Percentiles rank a stretch among this genome's conserved stretches.
phyloP scores from a whole-genome alignment of 2,797 vertebrate species.

The Enteromius anoplus region DNA sequence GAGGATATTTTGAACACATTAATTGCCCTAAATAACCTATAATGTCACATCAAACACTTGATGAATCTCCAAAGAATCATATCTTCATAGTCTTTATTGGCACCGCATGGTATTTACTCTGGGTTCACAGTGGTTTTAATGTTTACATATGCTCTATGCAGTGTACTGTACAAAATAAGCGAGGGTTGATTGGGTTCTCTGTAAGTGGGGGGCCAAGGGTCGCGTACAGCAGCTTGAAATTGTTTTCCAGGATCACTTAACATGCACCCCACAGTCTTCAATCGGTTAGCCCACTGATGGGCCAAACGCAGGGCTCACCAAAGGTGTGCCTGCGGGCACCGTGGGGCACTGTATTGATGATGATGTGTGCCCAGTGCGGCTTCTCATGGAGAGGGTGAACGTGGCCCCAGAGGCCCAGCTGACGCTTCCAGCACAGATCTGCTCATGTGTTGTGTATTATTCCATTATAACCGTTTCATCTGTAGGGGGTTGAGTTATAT shows the following conservation, averaged over 20 bases:
- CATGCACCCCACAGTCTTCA: conserved; percentile 39
- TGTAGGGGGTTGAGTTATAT: conserved; percentile 54
- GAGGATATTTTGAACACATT: conserved; percentile 5
- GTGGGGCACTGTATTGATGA: conserved; percentile 16
- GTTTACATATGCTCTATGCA: neutral
- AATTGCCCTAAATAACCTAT: neutral
- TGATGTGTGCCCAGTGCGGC: conserved; percentile 16
- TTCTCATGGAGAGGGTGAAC: conserved; percentile 55
- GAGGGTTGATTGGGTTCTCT: conserved; percentile 8
- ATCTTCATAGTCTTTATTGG: neutral
- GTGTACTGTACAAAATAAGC: conserved; percentile 4
- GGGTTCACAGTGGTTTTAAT: neutral
- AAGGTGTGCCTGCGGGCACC: conserved; percentile 23
- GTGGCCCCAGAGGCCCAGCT: conserved; percentile 36
- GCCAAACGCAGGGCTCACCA: conserved; percentile 43
- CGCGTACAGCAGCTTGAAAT: conserved; percentile 47
- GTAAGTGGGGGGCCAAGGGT: neutral
- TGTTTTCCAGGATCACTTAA: conserved; percentile 33
- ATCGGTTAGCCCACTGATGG: conserved; percentile 36
- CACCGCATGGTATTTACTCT: neutral
- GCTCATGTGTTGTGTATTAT: conserved; percentile 65
- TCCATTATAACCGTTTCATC: conserved; percentile 63
- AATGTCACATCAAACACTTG: conserved; percentile 4
- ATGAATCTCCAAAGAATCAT: neutral
- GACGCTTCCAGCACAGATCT: conserved; percentile 60